phyloP scores from a whole-genome alignment of 2,888 invertebrate genomes.

The Drosophila formosana region DNA sequence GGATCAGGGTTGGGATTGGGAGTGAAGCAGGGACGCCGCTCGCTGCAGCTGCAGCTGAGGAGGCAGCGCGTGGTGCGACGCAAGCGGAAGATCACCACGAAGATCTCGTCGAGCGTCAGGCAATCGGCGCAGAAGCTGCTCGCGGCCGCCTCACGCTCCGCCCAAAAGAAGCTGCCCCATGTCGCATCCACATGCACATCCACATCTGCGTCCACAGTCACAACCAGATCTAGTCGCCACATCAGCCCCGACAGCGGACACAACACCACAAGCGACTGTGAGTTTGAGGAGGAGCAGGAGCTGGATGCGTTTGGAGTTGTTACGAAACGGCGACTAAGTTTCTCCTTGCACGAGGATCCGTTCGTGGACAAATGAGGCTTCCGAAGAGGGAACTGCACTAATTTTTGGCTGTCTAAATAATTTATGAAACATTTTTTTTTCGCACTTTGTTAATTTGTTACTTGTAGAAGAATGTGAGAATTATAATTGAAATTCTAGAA shows the following conservation, averaged over 20 bases:
- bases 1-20: neutral
- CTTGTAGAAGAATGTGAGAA: slow-evolving; percentile 24
- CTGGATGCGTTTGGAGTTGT: slow-evolving; percentile 37
- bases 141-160: slow-evolving; percentile 51
- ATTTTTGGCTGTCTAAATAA: slow-evolving; percentile 48
- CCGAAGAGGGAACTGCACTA: neutral
- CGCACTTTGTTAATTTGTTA: slow-evolving; percentile 23
- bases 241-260: slow-evolving; percentile 84
- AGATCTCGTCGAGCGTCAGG: slow-evolving; percentile 72
- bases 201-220: too few species aligned
- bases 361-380: slow-evolving; percentile 40
- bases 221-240: slow-evolving; percentile 23
- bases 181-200: neutral
- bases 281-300: slow-evolving; percentile 46
- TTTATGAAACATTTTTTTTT: slow-evolving; percentile 19
- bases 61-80: slow-evolving; percentile 83
- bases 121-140: slow-evolving; percentile 80
- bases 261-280: slow-evolving; percentile 81
- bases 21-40: slow-evolving; percentile 5
- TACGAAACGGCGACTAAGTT: slow-evolving; percentile 79
- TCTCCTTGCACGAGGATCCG: slow-evolving; percentile 87
- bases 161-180: slow-evolving; percentile 33
- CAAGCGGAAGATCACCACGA: slow-evolving; percentile 75
- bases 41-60: slow-evolving; percentile 63
- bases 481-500: slow-evolving; percentile 3